Evolutionary conservation across 92 coral and sea anemone genomes (phyloP), one percentile per base, ranked within the genome.

Genomic region (Umimayanthus chanpuru): DNA sequence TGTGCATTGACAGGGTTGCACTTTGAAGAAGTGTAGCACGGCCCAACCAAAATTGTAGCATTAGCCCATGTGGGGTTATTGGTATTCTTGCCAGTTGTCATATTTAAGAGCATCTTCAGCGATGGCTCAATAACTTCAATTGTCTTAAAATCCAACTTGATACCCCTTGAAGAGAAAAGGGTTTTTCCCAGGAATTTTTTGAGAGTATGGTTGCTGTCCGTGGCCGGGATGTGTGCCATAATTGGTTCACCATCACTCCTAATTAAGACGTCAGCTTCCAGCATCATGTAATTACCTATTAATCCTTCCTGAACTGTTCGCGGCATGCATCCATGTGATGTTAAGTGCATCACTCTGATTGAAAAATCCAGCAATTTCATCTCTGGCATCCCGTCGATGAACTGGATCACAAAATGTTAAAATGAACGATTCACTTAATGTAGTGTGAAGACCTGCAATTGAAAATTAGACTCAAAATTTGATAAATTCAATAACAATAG

Each of bases 221-320:
- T 89, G 49, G 61, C 88, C 26, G 99, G 99, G 10, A 98, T 98
- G 61, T 96, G 99, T 2, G 98, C 99, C 99, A 96, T 96, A 6
- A 96, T 86, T 5, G 98, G 98, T 26, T 41, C 91, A 15, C 92
- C 91, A 65, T 92, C 95, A n/a, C 84, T 65, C 89, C 78, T 89
- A 81, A 93, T 91, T 14, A 71, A 53, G 3, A 96, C 97, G 85
- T 96, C 99, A 30, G 96, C 99, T 76, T 96, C 99, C 39, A 96
- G 90, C 98, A 96, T 96, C 93, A 91, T 92, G 40, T 81, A 81
- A 23, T 87, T 79, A 18, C 92, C 89, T 61, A 94, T 82, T 41
- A 96, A 81, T 7, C 89, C 93, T 67, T 89, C 56, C 64, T 91
- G 82, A 89, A 76, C 94, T 96, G 88, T 96, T 96, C 6, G 93